Percentiles rank a stretch among this genome's conserved stretches.
Evolutionary conservation across 2,888 invertebrate species (phyloP).

Genomic region (Sarcophaga caerulescens): DNA sequence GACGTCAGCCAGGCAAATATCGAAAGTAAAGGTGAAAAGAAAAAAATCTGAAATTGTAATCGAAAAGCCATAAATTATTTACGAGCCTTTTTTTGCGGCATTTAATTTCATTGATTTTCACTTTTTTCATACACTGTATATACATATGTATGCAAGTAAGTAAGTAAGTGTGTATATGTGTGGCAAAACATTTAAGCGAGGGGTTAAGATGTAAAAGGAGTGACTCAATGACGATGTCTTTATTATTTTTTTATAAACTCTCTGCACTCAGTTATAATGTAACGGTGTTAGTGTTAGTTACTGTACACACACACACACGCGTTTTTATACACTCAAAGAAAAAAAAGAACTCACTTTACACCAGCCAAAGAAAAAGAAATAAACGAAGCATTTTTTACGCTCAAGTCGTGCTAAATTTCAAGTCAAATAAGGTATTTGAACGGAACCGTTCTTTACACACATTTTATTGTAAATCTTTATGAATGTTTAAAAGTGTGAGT

Average conservation of each 20-base stretch:
- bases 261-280: no score
- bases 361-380: background rate
- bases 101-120: slow-evolving; percentile 65
- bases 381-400: background rate
- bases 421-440: background rate
- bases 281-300: no score
- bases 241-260: background rate
- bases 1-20: background rate
- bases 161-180: background rate
- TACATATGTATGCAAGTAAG: background rate
- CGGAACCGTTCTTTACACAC: no score
- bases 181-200: background rate
- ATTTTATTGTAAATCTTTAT: background rate
- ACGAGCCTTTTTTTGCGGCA: slow-evolving; percentile 67
- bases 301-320: no score
- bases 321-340: no score
- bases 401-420: background rate
- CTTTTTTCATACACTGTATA: background rate
- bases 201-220: background rate
- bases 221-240: background rate
- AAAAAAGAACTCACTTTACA: no score
- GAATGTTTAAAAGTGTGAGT: background rate
- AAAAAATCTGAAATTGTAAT: slow-evolving; percentile 66
- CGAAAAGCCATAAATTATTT: slow-evolving; percentile 68
- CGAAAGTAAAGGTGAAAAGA: slow-evolving; percentile 44